Evolutionary conservation across 2,888 invertebrate species (phyloP).

Genomic region (Pristionchus exspectatus): DNA sequence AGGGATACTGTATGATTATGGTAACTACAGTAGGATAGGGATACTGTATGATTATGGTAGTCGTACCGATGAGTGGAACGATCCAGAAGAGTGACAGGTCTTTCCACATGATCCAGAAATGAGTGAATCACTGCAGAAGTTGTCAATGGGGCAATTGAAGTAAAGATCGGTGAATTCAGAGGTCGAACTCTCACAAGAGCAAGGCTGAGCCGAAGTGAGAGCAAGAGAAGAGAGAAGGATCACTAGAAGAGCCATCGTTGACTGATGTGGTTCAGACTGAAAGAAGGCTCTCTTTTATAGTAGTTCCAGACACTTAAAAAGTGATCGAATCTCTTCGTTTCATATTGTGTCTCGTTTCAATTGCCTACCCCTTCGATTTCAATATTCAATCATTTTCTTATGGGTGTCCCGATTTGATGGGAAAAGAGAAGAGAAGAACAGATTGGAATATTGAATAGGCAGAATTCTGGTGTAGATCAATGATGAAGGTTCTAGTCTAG

Average conservation of each 20-base stretch:
- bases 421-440: not conserved
- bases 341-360: not conserved
- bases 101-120: not conserved
- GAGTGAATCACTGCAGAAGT: slow-evolving; percentile 30
- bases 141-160: slow-evolving; percentile 25
- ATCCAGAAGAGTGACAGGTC: not conserved
- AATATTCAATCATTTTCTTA: slow-evolving; percentile 15
- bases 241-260: slow-evolving; percentile 33
- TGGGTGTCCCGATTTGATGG: not conserved
- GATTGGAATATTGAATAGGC: slow-evolving; percentile 14
- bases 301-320: not conserved
- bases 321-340: not conserved
- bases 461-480: not conserved
- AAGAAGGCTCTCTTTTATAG: not conserved
- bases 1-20: not conserved
- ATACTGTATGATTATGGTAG: not conserved
- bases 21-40: not conserved
- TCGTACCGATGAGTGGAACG: slow-evolving; percentile 31
- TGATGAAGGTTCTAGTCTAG: not conserved
- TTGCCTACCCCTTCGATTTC: not conserved
- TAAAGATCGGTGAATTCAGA: not conserved
- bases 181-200: slow-evolving; percentile 19
- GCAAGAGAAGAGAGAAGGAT: slow-evolving; percentile 29
- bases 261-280: not conserved
- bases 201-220: not conserved